Evolutionary conservation across 2,113 vertebrate genomes (phyloP).

Genomic region (Carollia perspicillata): DNA sequence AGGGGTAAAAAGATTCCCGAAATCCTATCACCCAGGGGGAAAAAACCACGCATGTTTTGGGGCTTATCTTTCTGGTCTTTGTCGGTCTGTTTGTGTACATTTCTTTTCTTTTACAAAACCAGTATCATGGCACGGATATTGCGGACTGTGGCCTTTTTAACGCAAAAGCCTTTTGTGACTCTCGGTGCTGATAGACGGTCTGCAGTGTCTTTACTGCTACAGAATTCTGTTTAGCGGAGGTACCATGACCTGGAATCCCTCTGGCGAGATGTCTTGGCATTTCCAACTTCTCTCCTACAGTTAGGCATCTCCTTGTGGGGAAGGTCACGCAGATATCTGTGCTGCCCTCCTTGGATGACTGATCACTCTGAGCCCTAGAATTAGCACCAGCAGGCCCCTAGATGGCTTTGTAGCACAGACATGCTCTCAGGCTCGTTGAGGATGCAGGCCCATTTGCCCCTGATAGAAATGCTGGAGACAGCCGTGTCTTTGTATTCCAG

Average conservation of each 20-base stretch:
- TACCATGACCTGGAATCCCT: background rate
- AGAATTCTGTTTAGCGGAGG: background rate
- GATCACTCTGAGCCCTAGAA: background rate
- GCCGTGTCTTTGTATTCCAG: background rate
- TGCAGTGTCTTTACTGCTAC: background rate
- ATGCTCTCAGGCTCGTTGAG: background rate
- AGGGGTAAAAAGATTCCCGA: background rate
- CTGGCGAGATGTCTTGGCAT: background rate
- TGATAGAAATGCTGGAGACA: background rate
- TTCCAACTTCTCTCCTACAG: background rate
- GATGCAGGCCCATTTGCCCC: too few relatives aligned
- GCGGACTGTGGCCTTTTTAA: background rate
- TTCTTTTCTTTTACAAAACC: background rate
- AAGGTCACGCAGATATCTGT: rapidly evolving
- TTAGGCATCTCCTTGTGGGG: background rate
- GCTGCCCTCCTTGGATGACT: background rate
- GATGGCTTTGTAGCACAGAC: background rate
- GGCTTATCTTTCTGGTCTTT: background rate
- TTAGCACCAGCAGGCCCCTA: background rate
- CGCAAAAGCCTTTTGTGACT: background rate
- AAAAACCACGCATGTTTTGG: background rate
- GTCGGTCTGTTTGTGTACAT: background rate
- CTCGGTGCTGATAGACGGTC: background rate
- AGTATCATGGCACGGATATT: background rate
- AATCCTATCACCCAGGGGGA: background rate